Percentiles rank a stretch among this genome's conserved stretches.
Evolutionary conservation across 2,888 invertebrate species (phyloP).

Genomic region (Paralinhomoeus sp.): DNA sequence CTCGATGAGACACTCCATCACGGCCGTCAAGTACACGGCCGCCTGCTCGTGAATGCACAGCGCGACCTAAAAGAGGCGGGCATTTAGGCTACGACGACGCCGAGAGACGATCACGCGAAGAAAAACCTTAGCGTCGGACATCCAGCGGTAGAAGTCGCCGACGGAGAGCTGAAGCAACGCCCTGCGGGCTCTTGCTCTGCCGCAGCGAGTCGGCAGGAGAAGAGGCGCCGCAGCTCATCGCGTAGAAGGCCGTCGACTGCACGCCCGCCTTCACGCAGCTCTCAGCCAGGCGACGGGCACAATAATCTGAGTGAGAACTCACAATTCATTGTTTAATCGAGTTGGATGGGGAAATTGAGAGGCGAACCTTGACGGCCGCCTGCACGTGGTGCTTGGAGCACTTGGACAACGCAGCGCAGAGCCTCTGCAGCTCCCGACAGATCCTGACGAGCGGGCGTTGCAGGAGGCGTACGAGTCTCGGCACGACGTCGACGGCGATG

Average conservation of each 20-base stretch:
- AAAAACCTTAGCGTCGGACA: slow-evolving; percentile 62
- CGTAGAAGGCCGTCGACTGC: slow-evolving; percentile 67
- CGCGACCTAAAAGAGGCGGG: too few species aligned
- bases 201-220: slow-evolving; percentile 41
- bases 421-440: slow-evolving; percentile 57
- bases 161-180: slow-evolving; percentile 63
- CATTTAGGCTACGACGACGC: too few species aligned
- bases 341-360: not conserved
- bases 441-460: slow-evolving; percentile 24
- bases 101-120: too few species aligned
- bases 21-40: slow-evolving; percentile 66
- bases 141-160: slow-evolving; percentile 74
- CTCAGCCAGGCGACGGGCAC: too few species aligned
- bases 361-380: slow-evolving; percentile 48
- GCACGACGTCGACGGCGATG: slow-evolving; percentile 10
- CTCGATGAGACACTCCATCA: slow-evolving; percentile 63
- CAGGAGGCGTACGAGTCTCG: slow-evolving; percentile 6
- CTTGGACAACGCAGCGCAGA: slow-evolving; percentile 53
- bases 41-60: slow-evolving; percentile 63
- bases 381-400: slow-evolving; percentile 69
- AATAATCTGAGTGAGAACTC: too few species aligned
- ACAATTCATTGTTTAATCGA: too few species aligned
- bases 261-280: slow-evolving; percentile 43
- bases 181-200: slow-evolving; percentile 58
- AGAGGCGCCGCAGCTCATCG: slow-evolving; percentile 43